phyloP scores from a whole-genome alignment of 2,113 vertebrate genomes.

The Heterochromis multidens region DNA sequence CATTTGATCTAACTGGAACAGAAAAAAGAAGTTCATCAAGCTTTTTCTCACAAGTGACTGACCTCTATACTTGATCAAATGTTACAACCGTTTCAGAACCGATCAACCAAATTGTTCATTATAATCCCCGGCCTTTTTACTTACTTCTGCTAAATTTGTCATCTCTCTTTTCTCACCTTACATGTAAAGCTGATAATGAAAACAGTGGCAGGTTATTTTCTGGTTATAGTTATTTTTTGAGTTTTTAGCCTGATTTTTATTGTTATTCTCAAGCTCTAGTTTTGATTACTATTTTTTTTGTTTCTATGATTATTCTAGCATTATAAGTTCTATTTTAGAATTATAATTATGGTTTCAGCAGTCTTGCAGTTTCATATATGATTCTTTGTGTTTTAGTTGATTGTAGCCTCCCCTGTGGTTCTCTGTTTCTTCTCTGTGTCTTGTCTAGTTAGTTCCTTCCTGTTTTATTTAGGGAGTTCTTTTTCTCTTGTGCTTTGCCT shows the following conservation, averaged over 20 bases:
- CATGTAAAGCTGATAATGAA: neutral
- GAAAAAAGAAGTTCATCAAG: neutral
- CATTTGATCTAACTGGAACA: neutral
- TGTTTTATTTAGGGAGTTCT: neutral
- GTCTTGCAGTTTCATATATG: neutral
- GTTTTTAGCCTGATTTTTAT: neutral
- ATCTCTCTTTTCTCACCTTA: neutral
- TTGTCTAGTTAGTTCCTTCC: neutral
- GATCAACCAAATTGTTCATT: neutral
- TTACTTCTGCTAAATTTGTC: neutral
- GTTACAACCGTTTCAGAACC: neutral
- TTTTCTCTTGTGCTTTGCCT: too few relatives aligned
- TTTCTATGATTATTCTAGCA: rapidly evolving
- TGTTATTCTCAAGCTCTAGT: rapidly evolving
- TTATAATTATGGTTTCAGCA: rapidly evolving
- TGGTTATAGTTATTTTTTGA: neutral
- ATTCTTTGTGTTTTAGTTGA: neutral
- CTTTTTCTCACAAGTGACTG: neutral
- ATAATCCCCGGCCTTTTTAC: neutral
- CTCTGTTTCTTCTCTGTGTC: neutral
- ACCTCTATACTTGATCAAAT: too few relatives aligned
- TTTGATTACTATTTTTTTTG: neutral
- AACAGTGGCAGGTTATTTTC: neutral
- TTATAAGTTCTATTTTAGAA: neutral
- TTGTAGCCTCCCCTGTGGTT: rapidly evolving